Base-by-base conservation (phyloP, 2,888 invertebrate species). In the Meiosimyza decipiens region DNA sequence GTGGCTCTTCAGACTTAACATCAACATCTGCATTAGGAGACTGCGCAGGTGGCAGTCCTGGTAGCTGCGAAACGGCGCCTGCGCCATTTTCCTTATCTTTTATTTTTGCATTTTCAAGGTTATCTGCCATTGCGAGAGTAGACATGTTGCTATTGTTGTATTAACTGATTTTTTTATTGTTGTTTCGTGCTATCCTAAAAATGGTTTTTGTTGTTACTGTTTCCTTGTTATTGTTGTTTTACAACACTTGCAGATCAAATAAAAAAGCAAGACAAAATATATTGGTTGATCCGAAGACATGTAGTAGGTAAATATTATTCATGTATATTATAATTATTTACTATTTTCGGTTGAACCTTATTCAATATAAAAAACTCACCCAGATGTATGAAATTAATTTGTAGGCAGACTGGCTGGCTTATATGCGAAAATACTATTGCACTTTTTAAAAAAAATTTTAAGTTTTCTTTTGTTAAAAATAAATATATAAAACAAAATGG, bases 41-140 rank as follows among this genome's bases (percentile, higher is more conserved):
- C 47, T 47, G 18, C 11, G 15, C 15, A 9, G 40, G 9, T 40
- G 47, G 40, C 33, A 49, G 9, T 69, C 54, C 12, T 51, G 2
- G 28, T 57, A 55, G 52, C 33, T 49, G 28, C 15, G 49, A 40
- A 68, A 80, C 76, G 76, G 82, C 82, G 81, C 81, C 82, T 77
- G 82, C 83, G 83, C 83, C 83, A 83, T 82, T 83, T 83, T 83
- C 80, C 47, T 28, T 28, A 28, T 40, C 40, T 40, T 40, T 40
- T 9, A 40, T 40, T 16, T 50, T 60, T 49, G 9, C 59, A 51
- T 40, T 59, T 74, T 73, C 73, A 63, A n/a, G 57, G 12, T 75
- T 67, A 71, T 80, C 79, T 62, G 78, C 76, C 72, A 77, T 76
- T 81, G 80, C 64, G 49, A 76, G 77, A 77, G 77, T 74, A 73